phyloP scores from a whole-genome alignment of 1,140 invertebrate genomes.

The Frieseomelitta varia region DNA sequence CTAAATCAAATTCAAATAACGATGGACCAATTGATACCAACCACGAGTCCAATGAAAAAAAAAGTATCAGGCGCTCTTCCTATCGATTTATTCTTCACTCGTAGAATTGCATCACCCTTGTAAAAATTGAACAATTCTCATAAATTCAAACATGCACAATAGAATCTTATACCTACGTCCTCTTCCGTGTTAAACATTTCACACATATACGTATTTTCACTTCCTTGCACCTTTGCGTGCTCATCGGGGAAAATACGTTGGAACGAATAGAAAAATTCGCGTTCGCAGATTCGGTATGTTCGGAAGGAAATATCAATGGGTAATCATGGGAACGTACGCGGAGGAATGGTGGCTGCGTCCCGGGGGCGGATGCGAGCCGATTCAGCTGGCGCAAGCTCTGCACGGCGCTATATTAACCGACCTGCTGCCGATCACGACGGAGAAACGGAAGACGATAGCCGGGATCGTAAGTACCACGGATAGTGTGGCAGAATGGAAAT shows the following conservation, averaged over 20 bases:
- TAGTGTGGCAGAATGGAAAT: background rate
- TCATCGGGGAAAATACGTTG: background rate
- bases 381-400: constrained; percentile 90
- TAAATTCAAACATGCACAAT: no score
- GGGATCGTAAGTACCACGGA: constrained; percentile 89
- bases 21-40: no score
- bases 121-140: background rate
- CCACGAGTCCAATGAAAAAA: no score
- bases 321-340: constrained; percentile 94
- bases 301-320: constrained; percentile 97
- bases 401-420: constrained; percentile 96
- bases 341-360: constrained; percentile 89
- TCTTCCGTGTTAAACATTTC: no score
- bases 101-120: no score
- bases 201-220: no score
- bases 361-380: constrained; percentile 86
- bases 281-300: constrained; percentile 89
- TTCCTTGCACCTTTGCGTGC: background rate
- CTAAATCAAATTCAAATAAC: no score
- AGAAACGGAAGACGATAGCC: constrained; percentile 91
- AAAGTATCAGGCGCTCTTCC: no score
- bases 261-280: no score
- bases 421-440: constrained; percentile 88
- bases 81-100: no score
- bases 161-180: no score